Evolutionary conservation across 2,113 vertebrate species (phyloP).

Genomic region (Ptilonorhynchus violaceus): DNA sequence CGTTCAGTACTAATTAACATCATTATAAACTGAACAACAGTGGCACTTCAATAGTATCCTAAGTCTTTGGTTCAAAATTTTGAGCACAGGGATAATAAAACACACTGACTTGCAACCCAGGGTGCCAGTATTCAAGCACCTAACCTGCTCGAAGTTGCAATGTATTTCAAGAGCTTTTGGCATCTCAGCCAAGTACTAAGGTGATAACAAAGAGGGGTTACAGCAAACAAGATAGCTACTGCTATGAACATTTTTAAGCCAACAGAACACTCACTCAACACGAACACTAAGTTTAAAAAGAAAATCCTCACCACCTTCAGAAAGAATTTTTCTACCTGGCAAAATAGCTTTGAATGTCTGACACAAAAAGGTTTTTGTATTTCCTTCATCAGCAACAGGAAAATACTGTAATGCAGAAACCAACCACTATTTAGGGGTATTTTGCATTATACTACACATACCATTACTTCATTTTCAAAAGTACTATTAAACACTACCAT

Average conservation of each 20-base stretch:
- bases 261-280: not conserved
- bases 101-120: not conserved
- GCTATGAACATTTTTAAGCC: not conserved
- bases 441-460: not conserved
- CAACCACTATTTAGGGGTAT: not conserved
- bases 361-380: not conserved
- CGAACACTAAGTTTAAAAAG: not conserved
- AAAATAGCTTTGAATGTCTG: not conserved
- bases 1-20: not conserved
- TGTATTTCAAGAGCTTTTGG: not conserved
- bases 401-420: not conserved
- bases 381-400: not conserved
- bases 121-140: not conserved
- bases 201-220: not conserved
- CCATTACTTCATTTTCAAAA: slow-evolving; percentile 30
- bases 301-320: not conserved
- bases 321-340: not conserved
- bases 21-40: not conserved
- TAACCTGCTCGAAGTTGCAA: not conserved
- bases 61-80: not conserved
- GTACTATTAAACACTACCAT: not conserved
- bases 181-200: not conserved
- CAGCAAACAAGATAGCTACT: not conserved
- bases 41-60: not conserved
- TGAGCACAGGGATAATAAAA: not conserved